Evolutionary conservation across 2,797 vertebrate genomes (phyloP), one percentile per base, ranked within the genome.

Genomic region (Phrynocephalus vlangalii): DNA sequence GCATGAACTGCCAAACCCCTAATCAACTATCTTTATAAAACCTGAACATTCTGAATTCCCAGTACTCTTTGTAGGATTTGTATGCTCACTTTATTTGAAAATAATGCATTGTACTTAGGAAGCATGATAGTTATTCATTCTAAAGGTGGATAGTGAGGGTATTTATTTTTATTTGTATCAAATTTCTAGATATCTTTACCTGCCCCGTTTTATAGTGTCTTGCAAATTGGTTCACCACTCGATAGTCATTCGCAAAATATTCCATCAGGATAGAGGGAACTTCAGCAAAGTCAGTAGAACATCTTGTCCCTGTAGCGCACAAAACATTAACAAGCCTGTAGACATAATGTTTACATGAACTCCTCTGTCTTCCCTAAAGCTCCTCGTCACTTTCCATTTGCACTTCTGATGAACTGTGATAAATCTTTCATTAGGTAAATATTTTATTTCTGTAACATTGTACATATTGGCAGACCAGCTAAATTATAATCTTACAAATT

Each of bases 191-290:
- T 87, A 79, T 66, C n/a, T 93, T 83, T 97, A 99, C 99, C 98
- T 99, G 98, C 92, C 98, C 99, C 0, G 98, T 99, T 96, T 99
- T 97, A 95, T 98, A 99, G 92, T 99, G 99, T 6, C 98, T 98
- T 88, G 99, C 99, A 94, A 99, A 99, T 92, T 98, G 98, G 95
- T 97, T 98, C 91, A 99, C 96, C 81, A 99, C 99, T 82, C 99
- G 97, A 90, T 98, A 99, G 94, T 99, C 99, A 26, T 97, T 98
- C 86, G 99, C 98, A 95, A 99, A 99, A 93, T 98, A 99, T 92
- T 99, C 99, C 99, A 99, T 99, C 87, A 99, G 96, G 92, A 99
- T 98, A 86, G 99, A 99, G 1, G 99, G 99, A 38, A 99, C 99
- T 96, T 99, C 99, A 2, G 99, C 99, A 89, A 99, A 99, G 96